Evolutionary conservation across 2,888 invertebrate genomes (phyloP).

Genomic region (Nycteola revayana): DNA sequence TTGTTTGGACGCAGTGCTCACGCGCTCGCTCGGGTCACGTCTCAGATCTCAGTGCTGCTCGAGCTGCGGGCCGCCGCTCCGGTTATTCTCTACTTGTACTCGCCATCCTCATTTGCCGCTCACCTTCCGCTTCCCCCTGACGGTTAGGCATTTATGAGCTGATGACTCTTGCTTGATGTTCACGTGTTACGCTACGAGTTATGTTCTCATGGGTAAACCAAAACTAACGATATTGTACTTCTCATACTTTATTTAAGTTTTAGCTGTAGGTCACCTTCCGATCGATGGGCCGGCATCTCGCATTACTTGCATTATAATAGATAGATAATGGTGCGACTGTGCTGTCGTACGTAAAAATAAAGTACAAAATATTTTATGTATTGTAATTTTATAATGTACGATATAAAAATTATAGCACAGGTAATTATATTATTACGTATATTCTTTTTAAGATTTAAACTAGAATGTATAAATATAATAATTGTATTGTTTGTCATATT

Average conservation of each 20-base stretch:
- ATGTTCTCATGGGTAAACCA: background rate
- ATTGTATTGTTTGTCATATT: slow-evolving; percentile 72
- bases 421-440: slow-evolving; percentile 57
- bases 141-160: no score
- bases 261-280: slow-evolving; percentile 22
- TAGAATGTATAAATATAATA: slow-evolving; percentile 58
- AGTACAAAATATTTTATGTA: slow-evolving; percentile 82
- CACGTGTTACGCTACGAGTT: no score
- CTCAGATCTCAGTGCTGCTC: slow-evolving; percentile 48
- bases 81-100: slow-evolving; percentile 35
- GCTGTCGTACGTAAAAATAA: slow-evolving; percentile 72
- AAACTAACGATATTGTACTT: slow-evolving; percentile 79
- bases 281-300: slow-evolving; percentile 42
- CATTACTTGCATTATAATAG: slow-evolving; percentile 47
- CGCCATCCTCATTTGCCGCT: slow-evolving; percentile 42
- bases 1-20: slow-evolving; percentile 19
- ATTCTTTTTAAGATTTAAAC: slow-evolving; percentile 73
- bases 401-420: slow-evolving; percentile 73
- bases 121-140: slow-evolving; percentile 12
- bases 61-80: slow-evolving; percentile 37
- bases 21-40: slow-evolving; percentile 7
- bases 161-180: no score
- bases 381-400: slow-evolving; percentile 78
- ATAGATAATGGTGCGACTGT: slow-evolving; percentile 67
- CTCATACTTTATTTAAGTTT: slow-evolving; percentile 55